phyloP scores from a whole-genome alignment of 2,888 invertebrate genomes.

The Volucella bombylans region DNA sequence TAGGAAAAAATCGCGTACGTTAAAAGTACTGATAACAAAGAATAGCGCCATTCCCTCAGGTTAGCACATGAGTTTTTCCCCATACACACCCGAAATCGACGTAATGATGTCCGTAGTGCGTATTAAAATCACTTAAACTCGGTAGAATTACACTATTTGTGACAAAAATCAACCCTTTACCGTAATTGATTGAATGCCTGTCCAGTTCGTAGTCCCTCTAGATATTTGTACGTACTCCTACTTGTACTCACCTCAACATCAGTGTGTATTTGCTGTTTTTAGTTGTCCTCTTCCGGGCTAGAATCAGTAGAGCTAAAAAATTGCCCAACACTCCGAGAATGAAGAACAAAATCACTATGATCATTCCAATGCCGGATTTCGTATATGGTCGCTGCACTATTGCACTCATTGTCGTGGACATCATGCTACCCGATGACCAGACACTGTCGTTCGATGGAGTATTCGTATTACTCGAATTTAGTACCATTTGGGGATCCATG shows the following conservation, averaged over 20 bases:
- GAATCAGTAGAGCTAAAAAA: conserved; percentile 88
- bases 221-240: neutral
- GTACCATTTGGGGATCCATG: conserved; percentile 44
- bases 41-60: conserved; percentile 34
- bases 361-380: conserved; percentile 24
- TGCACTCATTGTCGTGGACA: conserved; percentile 25
- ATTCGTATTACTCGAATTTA: conserved; percentile 38
- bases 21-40: conserved; percentile 37
- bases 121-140: too few species aligned
- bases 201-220: neutral
- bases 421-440: conserved; percentile 10
- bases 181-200: too few species aligned
- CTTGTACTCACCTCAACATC: conserved; percentile 83
- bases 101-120: too few species aligned
- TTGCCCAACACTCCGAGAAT: conserved; percentile 89
- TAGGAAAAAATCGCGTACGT: neutral
- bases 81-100: conserved; percentile 7
- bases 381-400: conserved; percentile 6
- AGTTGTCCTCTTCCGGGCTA: conserved; percentile 88
- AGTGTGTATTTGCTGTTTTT: conserved; percentile 91
- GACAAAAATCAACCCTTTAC: too few species aligned
- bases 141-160: too few species aligned
- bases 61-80: conserved; percentile 5
- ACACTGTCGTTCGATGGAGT: conserved; percentile 22
- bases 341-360: conserved; percentile 56